phyloP scores from a whole-genome alignment of 1,140 invertebrate species.

The Psix sp. region DNA sequence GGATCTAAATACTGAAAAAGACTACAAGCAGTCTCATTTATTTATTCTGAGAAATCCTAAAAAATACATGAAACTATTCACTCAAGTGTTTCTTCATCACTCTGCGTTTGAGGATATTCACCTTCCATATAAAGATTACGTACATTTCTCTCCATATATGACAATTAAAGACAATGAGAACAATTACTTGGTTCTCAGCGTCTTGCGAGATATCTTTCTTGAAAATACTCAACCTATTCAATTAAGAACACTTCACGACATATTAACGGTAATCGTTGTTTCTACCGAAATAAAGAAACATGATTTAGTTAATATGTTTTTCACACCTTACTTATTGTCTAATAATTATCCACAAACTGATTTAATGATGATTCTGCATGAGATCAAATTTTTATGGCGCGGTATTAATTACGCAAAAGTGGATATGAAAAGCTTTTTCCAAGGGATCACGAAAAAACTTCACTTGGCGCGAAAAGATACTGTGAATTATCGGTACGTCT shows the following conservation, averaged over 20 bases:
- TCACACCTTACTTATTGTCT: slow-evolving; percentile 59
- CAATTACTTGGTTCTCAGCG: slow-evolving; percentile 18
- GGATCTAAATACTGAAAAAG: slow-evolving; percentile 31
- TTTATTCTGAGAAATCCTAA: slow-evolving; percentile 65
- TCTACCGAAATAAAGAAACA: slow-evolving; percentile 28
- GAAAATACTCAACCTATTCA: slow-evolving; percentile 40
- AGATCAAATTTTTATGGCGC: slow-evolving; percentile 4
- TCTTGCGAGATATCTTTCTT: slow-evolving; percentile 52
- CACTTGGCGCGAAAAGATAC: slow-evolving; percentile 40
- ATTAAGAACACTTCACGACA: slow-evolving; percentile 49
- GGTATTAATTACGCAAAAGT: slow-evolving; percentile 14
- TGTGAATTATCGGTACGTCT: slow-evolving; percentile 18
- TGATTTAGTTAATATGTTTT: slow-evolving; percentile 64
- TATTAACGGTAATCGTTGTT: slow-evolving; percentile 38
- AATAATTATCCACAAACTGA: slow-evolving; percentile 26
- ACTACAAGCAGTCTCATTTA: slow-evolving; percentile 53
- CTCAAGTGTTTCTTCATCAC: slow-evolving; percentile 65
- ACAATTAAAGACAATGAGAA: slow-evolving; percentile 50
- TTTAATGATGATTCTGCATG: slow-evolving; percentile 37
- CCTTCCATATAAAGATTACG: slow-evolving; percentile 60
- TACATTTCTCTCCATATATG: slow-evolving; percentile 61
- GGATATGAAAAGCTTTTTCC: slow-evolving; percentile 18
- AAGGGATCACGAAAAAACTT: slow-evolving; percentile 49
- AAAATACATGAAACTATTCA: slow-evolving; percentile 60
- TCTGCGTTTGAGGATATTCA: slow-evolving; percentile 53